Conservation (phyloP, 1,140 invertebrate genomes). For the Drosophila kurseongensis region DNA sequence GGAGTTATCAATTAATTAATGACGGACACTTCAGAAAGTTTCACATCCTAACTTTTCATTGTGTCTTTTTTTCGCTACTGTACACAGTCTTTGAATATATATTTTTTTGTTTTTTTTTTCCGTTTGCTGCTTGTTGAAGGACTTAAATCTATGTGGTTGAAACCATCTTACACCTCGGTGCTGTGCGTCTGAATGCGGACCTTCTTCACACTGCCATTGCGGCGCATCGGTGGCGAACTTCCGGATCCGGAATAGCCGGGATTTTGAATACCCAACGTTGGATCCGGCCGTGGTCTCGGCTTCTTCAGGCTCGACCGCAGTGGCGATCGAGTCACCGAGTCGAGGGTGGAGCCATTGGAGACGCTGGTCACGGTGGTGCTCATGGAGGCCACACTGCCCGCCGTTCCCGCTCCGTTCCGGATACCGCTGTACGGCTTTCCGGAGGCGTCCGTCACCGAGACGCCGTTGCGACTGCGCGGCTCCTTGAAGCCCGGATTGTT, state of each 20-base stretch:
- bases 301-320: slow-evolving; percentile 93
- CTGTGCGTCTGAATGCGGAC: slow-evolving; percentile 95
- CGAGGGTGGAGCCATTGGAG: slow-evolving; percentile 87
- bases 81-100: slow-evolving; percentile 81
- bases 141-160: slow-evolving; percentile 31
- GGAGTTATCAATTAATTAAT: slow-evolving; percentile 43
- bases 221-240: slow-evolving; percentile 90
- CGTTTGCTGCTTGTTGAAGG: slow-evolving; percentile 45
- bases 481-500: slow-evolving; percentile 94
- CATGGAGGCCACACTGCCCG: slow-evolving; percentile 90
- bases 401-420: slow-evolving; percentile 87
- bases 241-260: slow-evolving; percentile 90
- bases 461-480: slow-evolving; percentile 87
- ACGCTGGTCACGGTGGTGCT: slow-evolving; percentile 90
- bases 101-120: slow-evolving; percentile 43
- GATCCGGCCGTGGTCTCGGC: slow-evolving; percentile 86
- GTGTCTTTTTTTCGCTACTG: slow-evolving; percentile 63
- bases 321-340: slow-evolving; percentile 89
- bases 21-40: slow-evolving; percentile 31
- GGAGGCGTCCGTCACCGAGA: slow-evolving; percentile 93
- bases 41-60: slow-evolving; percentile 28
- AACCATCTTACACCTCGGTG: slow-evolving; percentile 89
- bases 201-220: slow-evolving; percentile 94
- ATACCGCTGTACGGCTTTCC: slow-evolving; percentile 91
- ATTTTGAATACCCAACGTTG: slow-evolving; percentile 92